phyloP scores from a whole-genome alignment of 2,888 invertebrate genomes.

The Frankliniella intonsa region DNA sequence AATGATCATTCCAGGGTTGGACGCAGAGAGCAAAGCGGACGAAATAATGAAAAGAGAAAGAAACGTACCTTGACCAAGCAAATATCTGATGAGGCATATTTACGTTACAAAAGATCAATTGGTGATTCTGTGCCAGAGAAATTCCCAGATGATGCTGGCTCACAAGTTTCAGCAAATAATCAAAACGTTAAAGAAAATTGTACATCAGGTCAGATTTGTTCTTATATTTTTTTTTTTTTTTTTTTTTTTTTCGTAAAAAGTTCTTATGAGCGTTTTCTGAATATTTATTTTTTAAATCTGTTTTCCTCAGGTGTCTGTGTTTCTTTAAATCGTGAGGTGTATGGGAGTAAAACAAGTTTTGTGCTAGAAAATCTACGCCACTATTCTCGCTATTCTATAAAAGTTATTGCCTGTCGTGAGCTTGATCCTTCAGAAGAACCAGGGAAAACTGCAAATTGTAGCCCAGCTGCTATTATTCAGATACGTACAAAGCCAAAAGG shows the following conservation, averaged over 20 bases:
- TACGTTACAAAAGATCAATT: background rate
- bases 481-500: conserved; percentile 51
- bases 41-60: background rate
- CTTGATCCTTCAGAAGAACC: conserved; percentile 42
- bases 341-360: conserved; percentile 47
- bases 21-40: too few relatives aligned
- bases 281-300: background rate
- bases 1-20: too few relatives aligned
- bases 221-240: background rate
- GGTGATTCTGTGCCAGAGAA: background rate
- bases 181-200: background rate
- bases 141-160: background rate
- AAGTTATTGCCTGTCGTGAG: conserved; percentile 72
- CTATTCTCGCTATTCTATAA: conserved; percentile 71
- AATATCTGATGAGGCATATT: conserved; percentile 1
- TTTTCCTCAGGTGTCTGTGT: conserved; percentile 30
- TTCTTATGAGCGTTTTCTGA: background rate
- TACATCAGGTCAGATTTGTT: background rate
- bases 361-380: conserved; percentile 64
- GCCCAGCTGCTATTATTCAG: conserved; percentile 49
- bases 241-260: background rate
- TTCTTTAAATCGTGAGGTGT: conserved; percentile 32
- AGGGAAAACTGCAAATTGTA: conserved; percentile 51
- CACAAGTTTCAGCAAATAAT: background rate
- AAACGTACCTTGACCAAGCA: background rate